phyloP scores from a whole-genome alignment of 2,888 invertebrate species.

The Drosophila nr. perissopoda region DNA sequence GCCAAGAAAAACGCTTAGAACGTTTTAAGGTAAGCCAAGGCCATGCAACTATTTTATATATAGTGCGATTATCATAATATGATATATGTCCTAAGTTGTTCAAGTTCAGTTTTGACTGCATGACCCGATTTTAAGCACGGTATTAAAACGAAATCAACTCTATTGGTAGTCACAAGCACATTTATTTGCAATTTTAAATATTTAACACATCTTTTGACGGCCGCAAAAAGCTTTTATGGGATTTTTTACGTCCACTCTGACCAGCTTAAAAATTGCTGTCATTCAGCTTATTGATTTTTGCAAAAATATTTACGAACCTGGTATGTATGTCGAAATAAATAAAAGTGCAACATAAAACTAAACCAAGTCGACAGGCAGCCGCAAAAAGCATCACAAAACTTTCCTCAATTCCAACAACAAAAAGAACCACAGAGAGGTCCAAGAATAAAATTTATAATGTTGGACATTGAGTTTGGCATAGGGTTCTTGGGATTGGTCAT shows the following conservation, averaged over 20 bases:
- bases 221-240: conserved; percentile 55
- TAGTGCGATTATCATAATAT: neutral
- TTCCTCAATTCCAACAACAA: conserved; percentile 25
- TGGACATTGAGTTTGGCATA: conserved; percentile 32
- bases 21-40: neutral
- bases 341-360: conserved; percentile 64
- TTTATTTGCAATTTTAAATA: conserved; percentile 53
- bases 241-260: conserved; percentile 49
- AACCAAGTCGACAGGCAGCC: conserved; percentile 56
- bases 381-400: conserved; percentile 46
- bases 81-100: neutral
- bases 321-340: conserved; percentile 68
- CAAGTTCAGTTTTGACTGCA: no score
- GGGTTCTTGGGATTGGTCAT: conserved; percentile 12
- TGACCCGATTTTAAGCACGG: neutral
- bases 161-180: conserved; percentile 12
- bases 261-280: conserved; percentile 53
- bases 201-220: conserved; percentile 41
- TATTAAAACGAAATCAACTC: conserved; percentile 6
- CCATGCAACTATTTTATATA: neutral
- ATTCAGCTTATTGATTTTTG: conserved; percentile 36
- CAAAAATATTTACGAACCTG: conserved; percentile 32
- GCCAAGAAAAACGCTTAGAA: conserved; percentile 20
- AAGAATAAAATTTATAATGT: conserved; percentile 50
- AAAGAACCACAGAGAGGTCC: conserved; percentile 5